A percentile compares a stretch with the other conserved stretches of the same genome.
These are phyloP conservation scores for Zosterops borbonicus DNA, from an alignment of 2,113 vertebrate species.

Conservation along the genomic window DNA sequence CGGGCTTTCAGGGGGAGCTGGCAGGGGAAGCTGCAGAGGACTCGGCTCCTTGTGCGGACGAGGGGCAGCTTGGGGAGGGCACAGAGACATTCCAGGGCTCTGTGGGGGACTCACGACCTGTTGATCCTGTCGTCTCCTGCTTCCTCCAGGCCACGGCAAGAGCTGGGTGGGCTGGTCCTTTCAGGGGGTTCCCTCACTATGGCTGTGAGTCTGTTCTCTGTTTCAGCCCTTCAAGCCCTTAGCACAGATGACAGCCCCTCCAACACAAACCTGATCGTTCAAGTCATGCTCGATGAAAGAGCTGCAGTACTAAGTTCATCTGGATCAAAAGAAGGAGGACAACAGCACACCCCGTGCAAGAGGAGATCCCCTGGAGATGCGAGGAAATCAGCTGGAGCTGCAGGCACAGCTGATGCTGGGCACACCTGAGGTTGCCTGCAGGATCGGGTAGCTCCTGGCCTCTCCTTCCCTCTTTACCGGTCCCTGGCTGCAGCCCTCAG, in stretches of 20 bases:
- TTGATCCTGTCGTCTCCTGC: not conserved
- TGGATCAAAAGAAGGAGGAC: not conserved
- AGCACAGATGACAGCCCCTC: not conserved
- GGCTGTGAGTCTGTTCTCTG: not conserved
- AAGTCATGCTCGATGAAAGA: not conserved
- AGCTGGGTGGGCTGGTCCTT: not conserved
- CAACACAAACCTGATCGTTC: not conserved
- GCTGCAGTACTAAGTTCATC: not conserved
- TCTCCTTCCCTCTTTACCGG: not conserved
- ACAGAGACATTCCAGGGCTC: not conserved
- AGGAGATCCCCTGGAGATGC: not conserved
- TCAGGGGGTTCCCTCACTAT: not conserved
- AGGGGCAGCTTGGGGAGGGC: not conserved
- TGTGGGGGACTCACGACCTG: rapidly evolving
- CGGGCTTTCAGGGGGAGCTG: rapidly evolving
- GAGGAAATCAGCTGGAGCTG: not conserved
- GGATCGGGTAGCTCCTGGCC: not conserved
- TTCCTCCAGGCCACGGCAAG: not conserved
- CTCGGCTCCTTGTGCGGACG: rapidly evolving
- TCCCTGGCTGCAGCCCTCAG: not conserved
- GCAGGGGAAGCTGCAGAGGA: no score
- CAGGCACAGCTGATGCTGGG: not conserved
- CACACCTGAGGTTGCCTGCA: not conserved
- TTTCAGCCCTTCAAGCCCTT: not conserved
- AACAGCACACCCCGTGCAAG: not conserved